A percentile compares a stretch with the other conserved stretches of the same genome.
Conservation (phyloP, 2,113 vertebrate genomes). For the Microcebus murinus region DNA sequence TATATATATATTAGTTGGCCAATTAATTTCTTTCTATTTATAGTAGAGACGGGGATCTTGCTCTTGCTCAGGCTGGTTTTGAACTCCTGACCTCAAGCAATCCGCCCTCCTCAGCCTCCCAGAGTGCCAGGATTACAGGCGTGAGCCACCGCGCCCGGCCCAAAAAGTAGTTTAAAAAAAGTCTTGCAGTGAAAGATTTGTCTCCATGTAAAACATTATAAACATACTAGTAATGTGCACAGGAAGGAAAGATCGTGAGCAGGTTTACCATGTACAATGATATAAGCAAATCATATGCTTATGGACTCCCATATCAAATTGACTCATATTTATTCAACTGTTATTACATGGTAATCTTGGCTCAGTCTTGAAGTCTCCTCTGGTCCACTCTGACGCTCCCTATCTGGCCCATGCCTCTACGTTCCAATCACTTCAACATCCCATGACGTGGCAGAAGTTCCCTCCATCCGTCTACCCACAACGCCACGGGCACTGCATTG, state of each 20-base stretch:
- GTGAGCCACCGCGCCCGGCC: too few species aligned
- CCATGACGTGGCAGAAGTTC: neutral
- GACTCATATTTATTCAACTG: neutral
- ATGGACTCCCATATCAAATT: neutral
- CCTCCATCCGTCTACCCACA: neutral
- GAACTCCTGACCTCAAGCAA: too few species aligned
- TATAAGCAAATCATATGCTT: neutral
- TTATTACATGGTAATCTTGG: too few species aligned
- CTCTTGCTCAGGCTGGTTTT: too few species aligned
- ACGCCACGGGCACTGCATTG: accelerated
- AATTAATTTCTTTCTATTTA: too few species aligned
- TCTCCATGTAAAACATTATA: neutral
- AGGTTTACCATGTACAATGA: neutral
- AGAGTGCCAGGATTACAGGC: too few species aligned
- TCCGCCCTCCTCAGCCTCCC: too few species aligned
- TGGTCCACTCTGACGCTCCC: neutral
- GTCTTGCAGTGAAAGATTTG: neutral
- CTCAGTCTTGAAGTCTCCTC: neutral
- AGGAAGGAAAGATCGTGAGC: neutral
- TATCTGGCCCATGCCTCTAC: accelerated
- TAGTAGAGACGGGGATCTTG: too few species aligned
- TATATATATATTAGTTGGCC: too few species aligned
- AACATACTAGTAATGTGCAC: neutral
- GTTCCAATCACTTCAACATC: neutral
- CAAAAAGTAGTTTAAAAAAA: neutral